Evolutionary conservation across 2,113 vertebrate genomes (phyloP).

Genomic region (Carassius auratus): DNA sequence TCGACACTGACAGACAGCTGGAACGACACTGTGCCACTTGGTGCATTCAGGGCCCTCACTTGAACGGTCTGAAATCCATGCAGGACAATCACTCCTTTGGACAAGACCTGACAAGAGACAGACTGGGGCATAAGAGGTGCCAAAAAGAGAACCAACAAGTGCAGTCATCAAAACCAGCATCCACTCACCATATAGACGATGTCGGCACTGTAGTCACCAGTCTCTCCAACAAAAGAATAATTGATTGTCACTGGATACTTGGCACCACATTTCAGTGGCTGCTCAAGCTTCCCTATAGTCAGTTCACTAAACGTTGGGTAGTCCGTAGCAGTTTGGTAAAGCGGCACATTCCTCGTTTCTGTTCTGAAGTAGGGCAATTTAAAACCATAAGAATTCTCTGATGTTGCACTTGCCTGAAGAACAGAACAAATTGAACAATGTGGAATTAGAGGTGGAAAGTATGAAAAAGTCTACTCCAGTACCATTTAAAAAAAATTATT

Average conservation of each 20-base stretch:
- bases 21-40: slow-evolving; percentile 72
- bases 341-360: not conserved
- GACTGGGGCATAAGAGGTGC: not conserved
- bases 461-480: too few species aligned
- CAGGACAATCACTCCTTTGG: not conserved
- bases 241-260: slow-evolving; percentile 56
- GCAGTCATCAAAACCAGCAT: not conserved
- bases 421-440: too few species aligned
- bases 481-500: too few species aligned
- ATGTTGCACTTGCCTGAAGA: slow-evolving; percentile 53
- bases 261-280: slow-evolving; percentile 58
- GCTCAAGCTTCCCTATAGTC: slow-evolving; percentile 50
- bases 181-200: slow-evolving; percentile 69
- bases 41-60: slow-evolving; percentile 59
- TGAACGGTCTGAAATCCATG: slow-evolving; percentile 55
- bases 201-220: slow-evolving; percentile 13
- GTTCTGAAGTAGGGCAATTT: not conserved
- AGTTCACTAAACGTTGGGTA: slow-evolving; percentile 60
- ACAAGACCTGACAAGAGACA: not conserved
- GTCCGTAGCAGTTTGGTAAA: slow-evolving; percentile 15
- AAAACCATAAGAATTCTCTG: accelerated
- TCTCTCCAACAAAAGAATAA: slow-evolving; percentile 68
- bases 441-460: too few species aligned
- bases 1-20: slow-evolving; percentile 67
- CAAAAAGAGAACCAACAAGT: too few species aligned